Conservation (phyloP, 2,888 invertebrate genomes). For the Ophion ellenae region DNA sequence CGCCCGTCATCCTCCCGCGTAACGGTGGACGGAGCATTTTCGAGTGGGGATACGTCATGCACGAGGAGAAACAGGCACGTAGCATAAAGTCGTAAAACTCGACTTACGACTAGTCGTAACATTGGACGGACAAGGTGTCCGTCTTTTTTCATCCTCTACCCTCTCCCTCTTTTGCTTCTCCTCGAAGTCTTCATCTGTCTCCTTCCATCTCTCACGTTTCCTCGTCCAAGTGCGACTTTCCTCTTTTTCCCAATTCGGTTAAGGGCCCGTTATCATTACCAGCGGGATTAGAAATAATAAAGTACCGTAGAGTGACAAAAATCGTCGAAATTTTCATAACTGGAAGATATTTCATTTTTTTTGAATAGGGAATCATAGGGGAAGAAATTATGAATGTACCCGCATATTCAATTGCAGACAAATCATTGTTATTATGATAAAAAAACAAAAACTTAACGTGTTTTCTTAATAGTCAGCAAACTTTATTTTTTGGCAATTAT, state of each 20-base stretch:
- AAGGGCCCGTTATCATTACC: conserved; percentile 41
- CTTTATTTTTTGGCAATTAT: no score
- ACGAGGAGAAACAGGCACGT: conserved; percentile 73
- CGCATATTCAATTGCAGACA: no score
- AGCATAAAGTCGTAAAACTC: conserved; percentile 81
- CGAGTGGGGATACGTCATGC: conserved; percentile 50
- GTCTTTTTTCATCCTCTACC: conserved; percentile 34
- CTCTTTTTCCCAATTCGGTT: conserved; percentile 36
- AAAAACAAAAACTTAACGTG: no score
- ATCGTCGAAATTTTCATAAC: not conserved
- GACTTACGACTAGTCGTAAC: conserved; percentile 80
- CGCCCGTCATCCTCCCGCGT: conserved; percentile 25
- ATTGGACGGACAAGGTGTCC: conserved; percentile 67
- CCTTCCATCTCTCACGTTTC: conserved; percentile 65
- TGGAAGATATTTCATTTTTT: not conserved
- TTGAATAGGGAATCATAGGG: no score
- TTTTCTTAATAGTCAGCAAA: no score
- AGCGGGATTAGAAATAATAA: not conserved
- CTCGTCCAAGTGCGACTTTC: not conserved
- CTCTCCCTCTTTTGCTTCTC: conserved; percentile 39
- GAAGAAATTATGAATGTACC: no score
- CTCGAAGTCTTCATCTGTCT: conserved; percentile 34
- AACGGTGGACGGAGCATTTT: conserved; percentile 62
- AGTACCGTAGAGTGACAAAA: not conserved
- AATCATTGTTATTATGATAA: no score